Evolutionary conservation across 2,888 invertebrate genomes (phyloP).

Genomic region (Neuroscelio doddi): DNA sequence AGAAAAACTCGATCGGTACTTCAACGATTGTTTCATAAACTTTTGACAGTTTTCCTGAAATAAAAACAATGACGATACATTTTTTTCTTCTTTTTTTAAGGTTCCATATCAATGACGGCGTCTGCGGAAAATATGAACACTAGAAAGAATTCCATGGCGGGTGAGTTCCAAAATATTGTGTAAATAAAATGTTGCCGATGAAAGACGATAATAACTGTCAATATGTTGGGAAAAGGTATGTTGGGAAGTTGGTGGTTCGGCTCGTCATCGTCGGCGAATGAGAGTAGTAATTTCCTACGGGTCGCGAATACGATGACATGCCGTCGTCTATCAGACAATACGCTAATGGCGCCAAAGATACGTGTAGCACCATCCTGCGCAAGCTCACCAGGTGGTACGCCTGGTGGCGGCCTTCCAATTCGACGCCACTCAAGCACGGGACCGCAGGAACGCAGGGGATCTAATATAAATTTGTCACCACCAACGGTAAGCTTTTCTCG

Average conservation of each 20-base stretch:
- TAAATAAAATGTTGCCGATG: neutral
- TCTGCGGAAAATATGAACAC: slow-evolving; percentile 75
- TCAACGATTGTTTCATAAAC: too few relatives aligned
- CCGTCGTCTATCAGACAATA: slow-evolving; percentile 92
- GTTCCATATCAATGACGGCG: slow-evolving; percentile 68
- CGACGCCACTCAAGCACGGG: slow-evolving; percentile 94
- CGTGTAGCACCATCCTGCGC: slow-evolving; percentile 91
- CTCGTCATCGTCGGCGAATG: slow-evolving; percentile 87
- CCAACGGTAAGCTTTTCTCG: slow-evolving; percentile 80
- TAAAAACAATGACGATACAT: too few relatives aligned
- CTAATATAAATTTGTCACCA: slow-evolving; percentile 88
- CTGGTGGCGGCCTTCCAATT: slow-evolving; percentile 85
- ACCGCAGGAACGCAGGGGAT: slow-evolving; percentile 89
- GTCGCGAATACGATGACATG: slow-evolving; percentile 86
- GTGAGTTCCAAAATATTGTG: slow-evolving; percentile 54
- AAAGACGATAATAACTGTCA: neutral
- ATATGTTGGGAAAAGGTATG: too few relatives aligned
- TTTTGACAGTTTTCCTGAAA: too few relatives aligned
- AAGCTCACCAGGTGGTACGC: slow-evolving; percentile 81
- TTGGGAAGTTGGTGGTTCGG: slow-evolving; percentile 89
- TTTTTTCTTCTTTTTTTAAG: slow-evolving; percentile 52
- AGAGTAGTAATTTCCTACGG: slow-evolving; percentile 84
- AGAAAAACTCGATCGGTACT: slow-evolving; percentile 85
- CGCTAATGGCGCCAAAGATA: slow-evolving; percentile 91
- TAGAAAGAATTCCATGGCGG: slow-evolving; percentile 73